phyloP scores from a whole-genome alignment of 2,797 vertebrate species.

The Morus bassanus region DNA sequence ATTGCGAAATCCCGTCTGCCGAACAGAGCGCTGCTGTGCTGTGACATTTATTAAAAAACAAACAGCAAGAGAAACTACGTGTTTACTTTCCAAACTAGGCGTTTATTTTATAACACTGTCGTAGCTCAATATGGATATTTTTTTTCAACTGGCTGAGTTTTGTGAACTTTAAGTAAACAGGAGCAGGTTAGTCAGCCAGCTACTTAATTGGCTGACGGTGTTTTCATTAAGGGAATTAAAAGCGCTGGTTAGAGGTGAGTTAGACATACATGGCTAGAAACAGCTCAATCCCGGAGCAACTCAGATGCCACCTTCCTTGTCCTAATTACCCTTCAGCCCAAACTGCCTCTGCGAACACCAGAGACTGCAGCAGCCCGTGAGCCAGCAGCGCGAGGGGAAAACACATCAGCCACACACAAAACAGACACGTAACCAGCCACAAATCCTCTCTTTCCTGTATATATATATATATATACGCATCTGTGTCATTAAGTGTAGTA shows the following conservation, averaged over 20 bases:
- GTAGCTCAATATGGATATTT: background rate
- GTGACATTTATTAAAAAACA: slow-evolving; percentile 8
- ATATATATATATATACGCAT: background rate
- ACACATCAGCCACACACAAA: background rate
- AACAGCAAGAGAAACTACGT: background rate
- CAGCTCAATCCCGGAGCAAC: background rate
- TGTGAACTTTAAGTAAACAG: slow-evolving; percentile 15
- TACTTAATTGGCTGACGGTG: background rate
- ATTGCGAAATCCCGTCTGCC: background rate
- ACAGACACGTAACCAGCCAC: background rate
- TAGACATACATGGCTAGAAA: background rate
- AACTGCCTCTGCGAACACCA: background rate
- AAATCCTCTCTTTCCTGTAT: background rate
- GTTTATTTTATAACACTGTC: slow-evolving; percentile 38
- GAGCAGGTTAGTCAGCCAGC: slow-evolving; percentile 16
- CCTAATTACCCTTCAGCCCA: background rate
- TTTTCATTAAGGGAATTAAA: slow-evolving; percentile 24
- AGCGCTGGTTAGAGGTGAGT: background rate
- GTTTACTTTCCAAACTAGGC: slow-evolving; percentile 13
- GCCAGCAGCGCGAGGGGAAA: background rate
- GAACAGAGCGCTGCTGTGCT: slow-evolving; percentile 34
- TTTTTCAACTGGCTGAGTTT: background rate
- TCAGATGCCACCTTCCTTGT: background rate
- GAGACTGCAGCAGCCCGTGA: background rate
- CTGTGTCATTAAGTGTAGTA: background rate